Evolutionary conservation across 2,888 invertebrate species (phyloP), one percentile per base, ranked within the genome.

Genomic region (Venustoraphidia nigricollis): DNA sequence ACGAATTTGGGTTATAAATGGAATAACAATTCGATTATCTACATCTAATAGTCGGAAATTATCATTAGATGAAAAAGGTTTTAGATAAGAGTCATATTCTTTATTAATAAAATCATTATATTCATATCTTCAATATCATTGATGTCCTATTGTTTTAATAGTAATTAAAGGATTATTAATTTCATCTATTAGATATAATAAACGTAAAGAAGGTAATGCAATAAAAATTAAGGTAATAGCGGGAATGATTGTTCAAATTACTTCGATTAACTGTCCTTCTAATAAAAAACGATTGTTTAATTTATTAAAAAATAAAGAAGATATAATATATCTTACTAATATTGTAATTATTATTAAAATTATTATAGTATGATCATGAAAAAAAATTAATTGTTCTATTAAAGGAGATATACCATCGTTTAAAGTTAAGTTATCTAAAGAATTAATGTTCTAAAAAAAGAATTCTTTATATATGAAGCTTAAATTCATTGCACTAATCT

Each of bases 381-480:
- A 79, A 60, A 75, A 76, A 59, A 68, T 71, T 66, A 79, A 66
- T 71, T 78, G 75, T 75, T 77, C 77, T 74, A 80, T 80, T 65
- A 77, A 62, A 38, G 76, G 76, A 0, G 78, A 78, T 42, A 69
- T 66, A 56, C 74, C 65, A 67, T 80, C 74, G 76, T 78, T 77
- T 52, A 78, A 62, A 51, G 66, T 67, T 55, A 77, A 57, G 58
- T 70, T 71, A 17, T 17, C 17, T 17, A 17, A 17, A 17, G 17
- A 17, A 4, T 17, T 17, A 17, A 17, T 17, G 17, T 17, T 17
- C 17, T 27, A 73, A 76, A 76, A 73, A 69, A 66, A 60, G 65
- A 59, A 61, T 64, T 67, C 72, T 77, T 77, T 77, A 77, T 76
- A 66, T 69, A 73, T 75, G 76, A 67, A 72, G 70, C 71, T 79